Evolutionary conservation across 1,140 invertebrate genomes (phyloP), one percentile per base, ranked within the genome.

Genomic region (Caenorhabditis inopinata): DNA sequence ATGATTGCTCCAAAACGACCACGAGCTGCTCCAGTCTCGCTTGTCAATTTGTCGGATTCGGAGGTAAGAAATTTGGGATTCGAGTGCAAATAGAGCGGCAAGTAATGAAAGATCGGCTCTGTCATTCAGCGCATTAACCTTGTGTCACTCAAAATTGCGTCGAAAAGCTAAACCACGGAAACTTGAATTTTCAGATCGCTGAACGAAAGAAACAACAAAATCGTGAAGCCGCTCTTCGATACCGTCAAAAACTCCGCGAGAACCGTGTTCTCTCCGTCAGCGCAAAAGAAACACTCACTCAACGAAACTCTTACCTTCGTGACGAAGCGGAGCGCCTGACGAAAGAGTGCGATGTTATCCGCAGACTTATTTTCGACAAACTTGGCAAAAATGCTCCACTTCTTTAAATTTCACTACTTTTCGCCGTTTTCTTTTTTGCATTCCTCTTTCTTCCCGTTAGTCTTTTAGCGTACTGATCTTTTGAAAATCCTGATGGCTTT

Each of bases 201-300:
- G 78, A 84, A 62, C 83, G 85, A 38, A 87, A 87, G 47, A 87
- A 87, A 51, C 80, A 88, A 58, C 85, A 87, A 76, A 87, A 87
- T 76, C 79, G 85, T 47, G 80, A 81, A 16, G 85, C 85, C 47
- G 85, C 85, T 21, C 85, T 87, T 58, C 68, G 87, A 58, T 87
- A 87, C 47, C 83, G 85, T 35, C 68, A 51, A 25, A 78, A 82
- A 27, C 58, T 68, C 18, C 58, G 58, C 23, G 58, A 68, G 21
- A 68, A 12, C 58, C 58, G 58, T 32, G 58, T 68, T 3, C 29
- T 68, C 4, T 68, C 58, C 1, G 58, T 68, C 32, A 38, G 32
- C 3, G 85, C 85, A 29, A 75, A 75, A 21, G 58, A 83, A 47
- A 76, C 75, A n/a, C 79, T 86, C 38, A 78, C 79, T 53, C 29